A percentile compares a stretch with the other conserved stretches of the same genome.
Evolutionary conservation across 2,113 vertebrate species (phyloP).

Genomic region (Columba livia): DNA sequence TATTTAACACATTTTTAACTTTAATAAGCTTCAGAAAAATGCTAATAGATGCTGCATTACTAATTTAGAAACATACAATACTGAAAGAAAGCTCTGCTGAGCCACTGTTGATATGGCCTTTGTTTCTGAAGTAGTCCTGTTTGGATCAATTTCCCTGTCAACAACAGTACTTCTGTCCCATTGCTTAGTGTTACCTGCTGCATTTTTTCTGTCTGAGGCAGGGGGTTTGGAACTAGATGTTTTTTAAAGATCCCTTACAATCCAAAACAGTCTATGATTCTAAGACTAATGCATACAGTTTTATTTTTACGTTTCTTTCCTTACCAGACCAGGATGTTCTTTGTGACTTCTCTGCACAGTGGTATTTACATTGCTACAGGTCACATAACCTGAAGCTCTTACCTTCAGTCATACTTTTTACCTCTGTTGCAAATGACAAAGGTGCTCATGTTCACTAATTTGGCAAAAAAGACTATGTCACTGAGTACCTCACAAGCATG

Average conservation of each 20-base stretch:
- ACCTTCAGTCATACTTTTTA: background rate
- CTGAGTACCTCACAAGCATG: background rate
- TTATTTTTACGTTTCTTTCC: background rate
- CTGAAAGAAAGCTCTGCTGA: background rate
- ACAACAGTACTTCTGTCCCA: background rate
- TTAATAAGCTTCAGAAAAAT: background rate
- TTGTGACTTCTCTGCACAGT: background rate
- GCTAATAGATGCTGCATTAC: background rate
- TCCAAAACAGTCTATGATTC: background rate
- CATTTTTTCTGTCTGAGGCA: background rate
- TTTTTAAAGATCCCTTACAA: background rate
- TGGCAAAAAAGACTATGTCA: background rate
- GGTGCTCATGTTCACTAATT: background rate
- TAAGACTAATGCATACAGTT: background rate
- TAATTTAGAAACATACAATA: background rate
- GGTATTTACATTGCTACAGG: background rate
- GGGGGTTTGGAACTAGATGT: background rate
- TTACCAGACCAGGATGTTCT: background rate
- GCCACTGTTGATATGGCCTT: background rate
- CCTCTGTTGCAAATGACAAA: background rate
- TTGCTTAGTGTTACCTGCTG: fast-evolving
- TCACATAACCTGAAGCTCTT: background rate
- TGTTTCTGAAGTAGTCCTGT: background rate
- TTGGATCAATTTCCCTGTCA: background rate
- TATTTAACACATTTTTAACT: background rate